These are phyloP conservation scores for Barnardius zonarius DNA, from an alignment of 2,113 vertebrate species.

Conservation along the genomic window DNA sequence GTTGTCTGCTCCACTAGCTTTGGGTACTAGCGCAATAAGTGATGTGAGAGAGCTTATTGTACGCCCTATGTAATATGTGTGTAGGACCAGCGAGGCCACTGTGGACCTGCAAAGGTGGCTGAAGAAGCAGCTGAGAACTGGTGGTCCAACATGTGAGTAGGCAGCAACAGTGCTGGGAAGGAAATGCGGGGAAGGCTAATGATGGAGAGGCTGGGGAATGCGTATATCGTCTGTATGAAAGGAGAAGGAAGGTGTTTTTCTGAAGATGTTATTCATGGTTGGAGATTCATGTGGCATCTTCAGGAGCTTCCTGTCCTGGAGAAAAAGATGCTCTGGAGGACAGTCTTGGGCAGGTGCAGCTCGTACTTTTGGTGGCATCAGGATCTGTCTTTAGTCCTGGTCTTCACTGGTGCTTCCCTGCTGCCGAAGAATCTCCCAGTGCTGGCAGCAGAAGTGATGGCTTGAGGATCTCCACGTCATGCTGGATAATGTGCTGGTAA, in stretches of 20 bases:
- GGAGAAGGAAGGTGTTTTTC: not conserved
- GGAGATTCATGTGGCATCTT: not conserved
- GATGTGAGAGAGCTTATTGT: not conserved
- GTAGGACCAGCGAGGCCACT: rapidly evolving
- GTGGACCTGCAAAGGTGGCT: not conserved
- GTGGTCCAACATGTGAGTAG: rapidly evolving
- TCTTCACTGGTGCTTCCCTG: not conserved
- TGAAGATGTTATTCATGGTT: not conserved
- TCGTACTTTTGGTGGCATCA: not conserved
- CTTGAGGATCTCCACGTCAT: not conserved
- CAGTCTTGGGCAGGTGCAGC: not conserved
- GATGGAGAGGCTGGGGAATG: not conserved
- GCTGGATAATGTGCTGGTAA: not conserved
- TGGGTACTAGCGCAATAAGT: rapidly evolving
- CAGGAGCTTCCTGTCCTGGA: not conserved
- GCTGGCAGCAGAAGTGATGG: not conserved
- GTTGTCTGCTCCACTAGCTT: not conserved
- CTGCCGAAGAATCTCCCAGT: not conserved
- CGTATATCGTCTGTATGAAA: not conserved
- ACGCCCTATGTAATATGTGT: not conserved
- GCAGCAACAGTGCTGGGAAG: rapidly evolving
- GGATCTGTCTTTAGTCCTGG: not conserved
- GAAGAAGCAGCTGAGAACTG: not conserved
- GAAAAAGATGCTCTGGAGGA: not conserved
- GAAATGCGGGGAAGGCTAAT: not conserved